These are phyloP conservation scores for Cyanocitta stelleri DNA, from an alignment of 2,113 vertebrate species.

Conservation along the genomic window DNA sequence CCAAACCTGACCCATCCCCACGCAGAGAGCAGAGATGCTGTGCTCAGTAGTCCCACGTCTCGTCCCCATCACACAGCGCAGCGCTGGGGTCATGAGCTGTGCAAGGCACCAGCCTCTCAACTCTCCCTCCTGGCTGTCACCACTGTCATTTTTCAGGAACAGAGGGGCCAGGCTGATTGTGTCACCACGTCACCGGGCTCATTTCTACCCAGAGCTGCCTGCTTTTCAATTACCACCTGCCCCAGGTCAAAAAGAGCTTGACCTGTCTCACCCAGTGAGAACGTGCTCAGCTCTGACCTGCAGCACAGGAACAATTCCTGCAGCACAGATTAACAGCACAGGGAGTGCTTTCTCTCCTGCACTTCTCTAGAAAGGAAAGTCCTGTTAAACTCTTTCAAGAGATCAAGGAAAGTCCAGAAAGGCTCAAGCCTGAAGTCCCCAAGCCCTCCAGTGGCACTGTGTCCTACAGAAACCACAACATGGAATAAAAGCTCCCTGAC, in stretches of 20 bases:
- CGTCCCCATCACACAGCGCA: accelerated
- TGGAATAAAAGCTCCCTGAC: background rate
- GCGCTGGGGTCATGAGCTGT: background rate
- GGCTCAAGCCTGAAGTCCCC: background rate
- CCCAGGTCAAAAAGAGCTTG: background rate
- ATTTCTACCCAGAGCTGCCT: background rate
- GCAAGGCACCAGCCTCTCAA: background rate
- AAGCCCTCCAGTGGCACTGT: background rate
- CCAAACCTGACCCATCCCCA: background rate
- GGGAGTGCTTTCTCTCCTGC: background rate
- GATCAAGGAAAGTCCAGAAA: background rate
- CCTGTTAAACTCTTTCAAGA: background rate
- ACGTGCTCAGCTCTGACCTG: background rate
- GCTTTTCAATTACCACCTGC: background rate
- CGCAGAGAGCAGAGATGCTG: background rate
- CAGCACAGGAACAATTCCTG: background rate
- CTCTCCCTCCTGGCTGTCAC: background rate
- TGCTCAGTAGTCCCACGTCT: background rate
- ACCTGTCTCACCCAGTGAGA: background rate
- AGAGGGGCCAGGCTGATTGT: background rate
- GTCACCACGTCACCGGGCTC: background rate
- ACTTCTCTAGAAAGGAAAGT: background rate
- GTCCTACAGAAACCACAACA: background rate
- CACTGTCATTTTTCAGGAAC: background rate
- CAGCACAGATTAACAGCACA: background rate